phyloP scores from a whole-genome alignment of 2,888 invertebrate genomes.

The Dichetophora obliterata region DNA sequence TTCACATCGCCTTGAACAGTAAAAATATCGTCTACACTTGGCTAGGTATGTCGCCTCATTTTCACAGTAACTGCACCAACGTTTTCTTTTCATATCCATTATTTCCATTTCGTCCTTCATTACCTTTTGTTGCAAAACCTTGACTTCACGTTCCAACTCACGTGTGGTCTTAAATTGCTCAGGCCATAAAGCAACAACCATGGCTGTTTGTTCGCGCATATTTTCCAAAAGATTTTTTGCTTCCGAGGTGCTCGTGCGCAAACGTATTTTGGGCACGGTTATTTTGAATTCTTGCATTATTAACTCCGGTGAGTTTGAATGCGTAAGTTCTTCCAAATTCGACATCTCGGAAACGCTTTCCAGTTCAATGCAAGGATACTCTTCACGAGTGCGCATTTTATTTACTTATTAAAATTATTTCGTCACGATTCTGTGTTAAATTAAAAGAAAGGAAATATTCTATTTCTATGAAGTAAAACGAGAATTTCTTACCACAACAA shows the following conservation, averaged over 20 bases:
- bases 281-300: neutral
- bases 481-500: no score
- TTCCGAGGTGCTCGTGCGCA: neutral
- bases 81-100: slow-evolving; percentile 50
- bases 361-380: neutral
- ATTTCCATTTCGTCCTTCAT: slow-evolving; percentile 43
- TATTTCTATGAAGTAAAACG: no score
- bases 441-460: no score
- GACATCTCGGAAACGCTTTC: neutral
- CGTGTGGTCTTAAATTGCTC: slow-evolving; percentile 10
- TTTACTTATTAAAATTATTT: no score
- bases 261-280: neutral
- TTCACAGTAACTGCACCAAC: slow-evolving; percentile 55
- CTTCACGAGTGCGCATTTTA: neutral
- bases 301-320: neutral
- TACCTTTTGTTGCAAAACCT: slow-evolving; percentile 31
- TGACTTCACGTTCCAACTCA: slow-evolving; percentile 41
- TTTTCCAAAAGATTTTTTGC: neutral
- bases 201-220: slow-evolving; percentile 31
- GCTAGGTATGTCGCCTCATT: slow-evolving; percentile 48
- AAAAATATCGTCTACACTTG: slow-evolving; percentile 38
- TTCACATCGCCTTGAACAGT: slow-evolving; percentile 49
- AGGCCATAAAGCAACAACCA: slow-evolving; percentile 31
- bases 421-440: no score
- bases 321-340: neutral